A percentile compares a stretch with the other conserved stretches of the same genome.
Evolutionary conservation across 2,888 invertebrate species (phyloP).

Genomic region (Hipparchia sbordonii): DNA sequence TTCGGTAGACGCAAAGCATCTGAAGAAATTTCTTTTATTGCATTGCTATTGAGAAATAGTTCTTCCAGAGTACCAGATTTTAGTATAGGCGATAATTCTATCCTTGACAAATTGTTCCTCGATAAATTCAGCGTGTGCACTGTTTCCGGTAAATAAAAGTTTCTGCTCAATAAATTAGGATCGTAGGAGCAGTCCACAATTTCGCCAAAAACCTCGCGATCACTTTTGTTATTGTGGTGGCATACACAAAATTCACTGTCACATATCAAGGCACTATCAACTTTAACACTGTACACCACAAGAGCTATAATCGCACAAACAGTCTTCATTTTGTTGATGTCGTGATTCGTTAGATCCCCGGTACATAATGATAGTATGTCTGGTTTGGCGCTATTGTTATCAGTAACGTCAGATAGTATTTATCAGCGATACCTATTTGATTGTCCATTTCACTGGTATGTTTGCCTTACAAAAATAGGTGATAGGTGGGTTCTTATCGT

Average conservation of each 20-base stretch:
- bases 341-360: conserved; percentile 40
- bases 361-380: conserved; percentile 35
- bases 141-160: conserved; percentile 54
- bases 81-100: conserved; percentile 51
- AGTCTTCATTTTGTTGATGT: conserved; percentile 48
- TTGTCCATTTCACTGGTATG: conserved; percentile 63
- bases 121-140: conserved; percentile 65
- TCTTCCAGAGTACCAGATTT: conserved; percentile 55
- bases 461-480: conserved; percentile 41
- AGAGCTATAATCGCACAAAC: conserved; percentile 45
- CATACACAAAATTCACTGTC: conserved; percentile 61
- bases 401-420: conserved; percentile 48
- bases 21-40: conserved; percentile 54
- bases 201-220: conserved; percentile 54
- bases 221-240: conserved; percentile 49
- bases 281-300: conserved; percentile 39
- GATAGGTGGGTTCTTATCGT: conserved; percentile 18
- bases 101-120: conserved; percentile 55
- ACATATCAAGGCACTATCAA: conserved; percentile 57
- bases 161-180: conserved; percentile 36
- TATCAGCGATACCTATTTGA: conserved; percentile 61
- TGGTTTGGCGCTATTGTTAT: conserved; percentile 47
- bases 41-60: conserved; percentile 61
- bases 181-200: conserved; percentile 63
- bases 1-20: conserved; percentile 60